Base-by-base conservation (phyloP, 2,888 invertebrate genomes). In the Eustalomyia histrio region DNA sequence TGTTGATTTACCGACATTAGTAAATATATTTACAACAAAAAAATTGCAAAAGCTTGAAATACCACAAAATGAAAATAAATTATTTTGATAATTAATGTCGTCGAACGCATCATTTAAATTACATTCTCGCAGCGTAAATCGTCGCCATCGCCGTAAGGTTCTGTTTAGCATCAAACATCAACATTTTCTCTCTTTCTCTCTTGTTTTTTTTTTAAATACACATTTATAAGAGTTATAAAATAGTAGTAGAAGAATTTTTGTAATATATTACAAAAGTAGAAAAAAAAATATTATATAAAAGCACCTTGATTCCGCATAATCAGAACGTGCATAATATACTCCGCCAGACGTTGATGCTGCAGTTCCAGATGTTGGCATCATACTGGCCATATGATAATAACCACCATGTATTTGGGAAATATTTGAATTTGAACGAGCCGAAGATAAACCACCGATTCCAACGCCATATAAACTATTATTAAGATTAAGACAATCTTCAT, bases 271-370 rank as follows among this genome's bases (percentile, higher is more conserved):
- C 39, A 39, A 39, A 29, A 39, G 12, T 39, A 39, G 39, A 39
- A 39, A 39, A 39, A 39, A 39, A n/a, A 58, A 2, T 29, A 29
- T 55, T 69, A 16, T 57, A 69, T 60, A 67, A 57, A 85, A 86
- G 87, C 88, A 88, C 88, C 88, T 88, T 86, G 86, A 85, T 78
- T 88, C 87, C 83, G 87, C 86, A 84, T 86, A 87, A 84, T 88
- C 87, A 85, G 86, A 87, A 85, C 86, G 88, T 84, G 86, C 85
- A 88, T 85, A 88, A 85, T 85, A 89, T 63, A 81, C 86, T 84
- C 79, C 74, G 35, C 65, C 67, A 39, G 78, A 64, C 55, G 82
- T 52, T 21, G 67, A 17, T 18, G n/a, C 76, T 35, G 80, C 71
- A 58, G 69, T 16, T 8, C 21, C 67, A 12, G 57, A 12, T 16